A percentile compares a stretch with the other conserved stretches of the same genome.
Evolutionary conservation across 2,888 invertebrate genomes (phyloP).

Genomic region (Galerucella pusilla): DNA sequence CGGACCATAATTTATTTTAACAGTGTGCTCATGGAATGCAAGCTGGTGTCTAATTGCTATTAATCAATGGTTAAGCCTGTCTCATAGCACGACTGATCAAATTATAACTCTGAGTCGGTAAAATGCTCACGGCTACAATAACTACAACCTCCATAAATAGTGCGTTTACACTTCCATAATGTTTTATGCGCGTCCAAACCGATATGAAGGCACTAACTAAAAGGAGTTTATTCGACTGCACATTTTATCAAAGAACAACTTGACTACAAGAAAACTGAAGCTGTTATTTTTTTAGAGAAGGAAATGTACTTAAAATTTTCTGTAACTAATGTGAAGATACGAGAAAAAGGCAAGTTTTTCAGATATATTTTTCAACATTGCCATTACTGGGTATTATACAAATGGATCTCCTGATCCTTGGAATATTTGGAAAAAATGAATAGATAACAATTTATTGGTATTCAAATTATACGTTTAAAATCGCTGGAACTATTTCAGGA

Average conservation of each 20-base stretch:
- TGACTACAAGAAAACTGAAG: background rate
- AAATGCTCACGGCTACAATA: constrained; percentile 64
- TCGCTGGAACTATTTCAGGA: too few species aligned
- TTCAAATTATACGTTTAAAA: too few species aligned
- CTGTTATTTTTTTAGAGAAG: background rate
- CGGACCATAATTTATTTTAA: constrained; percentile 47
- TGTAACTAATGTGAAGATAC: too few species aligned
- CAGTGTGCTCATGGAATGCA: constrained; percentile 58
- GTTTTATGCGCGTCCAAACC: constrained; percentile 56
- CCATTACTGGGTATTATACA: too few species aligned
- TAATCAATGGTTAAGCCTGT: constrained; percentile 63
- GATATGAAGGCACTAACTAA: constrained; percentile 31
- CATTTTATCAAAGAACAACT: background rate
- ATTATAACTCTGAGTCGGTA: constrained; percentile 63
- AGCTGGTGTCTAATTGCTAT: constrained; percentile 64
- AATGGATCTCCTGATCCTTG: too few species aligned
- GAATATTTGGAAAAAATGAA: too few species aligned
- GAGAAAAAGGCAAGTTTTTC: too few species aligned
- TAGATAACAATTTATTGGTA: too few species aligned
- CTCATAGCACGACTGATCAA: constrained; percentile 66
- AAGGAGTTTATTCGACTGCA: background rate
- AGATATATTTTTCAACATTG: too few species aligned
- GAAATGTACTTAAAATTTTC: too few species aligned
- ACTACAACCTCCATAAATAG: constrained; percentile 64
- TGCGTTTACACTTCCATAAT: constrained; percentile 65